A percentile compares a stretch with the other conserved stretches of the same genome.
These are phyloP conservation scores for Huso huso DNA, from an alignment of 2,797 vertebrate genomes.

Conservation along the genomic window DNA sequence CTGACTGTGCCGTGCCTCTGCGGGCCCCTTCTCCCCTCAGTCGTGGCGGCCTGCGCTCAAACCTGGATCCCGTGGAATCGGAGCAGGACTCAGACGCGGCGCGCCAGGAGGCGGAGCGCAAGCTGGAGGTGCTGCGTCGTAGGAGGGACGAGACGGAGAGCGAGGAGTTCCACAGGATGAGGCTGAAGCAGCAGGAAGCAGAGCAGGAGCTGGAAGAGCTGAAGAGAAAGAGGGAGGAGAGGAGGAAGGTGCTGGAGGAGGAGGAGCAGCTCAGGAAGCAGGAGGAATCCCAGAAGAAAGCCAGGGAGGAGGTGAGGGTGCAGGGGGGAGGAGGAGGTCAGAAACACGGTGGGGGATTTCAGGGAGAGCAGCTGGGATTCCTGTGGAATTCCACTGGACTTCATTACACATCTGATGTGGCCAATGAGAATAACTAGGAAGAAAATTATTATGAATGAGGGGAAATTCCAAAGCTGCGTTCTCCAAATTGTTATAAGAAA, in stretches of 20 bases:
- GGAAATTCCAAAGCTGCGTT: no score
- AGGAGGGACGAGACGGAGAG: conserved; percentile 79
- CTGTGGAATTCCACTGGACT: no score
- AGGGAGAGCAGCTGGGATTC: neutral
- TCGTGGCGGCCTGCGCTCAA: conserved; percentile 54
- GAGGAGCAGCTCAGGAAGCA: conserved; percentile 83
- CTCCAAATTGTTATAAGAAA: neutral
- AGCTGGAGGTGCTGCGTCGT: conserved; percentile 82
- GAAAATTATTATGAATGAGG: no score
- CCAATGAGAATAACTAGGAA: no score
- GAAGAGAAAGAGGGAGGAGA: conserved; percentile 84
- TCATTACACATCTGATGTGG: no score
- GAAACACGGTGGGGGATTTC: neutral
- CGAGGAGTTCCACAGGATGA: conserved; percentile 84
- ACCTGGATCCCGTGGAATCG: conserved; percentile 38
- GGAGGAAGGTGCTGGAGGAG: conserved; percentile 85
- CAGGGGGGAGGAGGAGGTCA: conserved; percentile 48
- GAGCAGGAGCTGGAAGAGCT: conserved; percentile 85
- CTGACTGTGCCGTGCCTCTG: conserved; percentile 9
- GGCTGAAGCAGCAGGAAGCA: conserved; percentile 86
- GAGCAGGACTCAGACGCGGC: conserved; percentile 38
- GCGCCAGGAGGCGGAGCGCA: conserved; percentile 72
- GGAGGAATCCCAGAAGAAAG: conserved; percentile 78
- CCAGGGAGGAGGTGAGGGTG: conserved; percentile 72
- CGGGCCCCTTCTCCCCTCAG: conserved; percentile 35